Conservation (phyloP, 2,888 invertebrate species). For the Epirrhoe tristata region DNA sequence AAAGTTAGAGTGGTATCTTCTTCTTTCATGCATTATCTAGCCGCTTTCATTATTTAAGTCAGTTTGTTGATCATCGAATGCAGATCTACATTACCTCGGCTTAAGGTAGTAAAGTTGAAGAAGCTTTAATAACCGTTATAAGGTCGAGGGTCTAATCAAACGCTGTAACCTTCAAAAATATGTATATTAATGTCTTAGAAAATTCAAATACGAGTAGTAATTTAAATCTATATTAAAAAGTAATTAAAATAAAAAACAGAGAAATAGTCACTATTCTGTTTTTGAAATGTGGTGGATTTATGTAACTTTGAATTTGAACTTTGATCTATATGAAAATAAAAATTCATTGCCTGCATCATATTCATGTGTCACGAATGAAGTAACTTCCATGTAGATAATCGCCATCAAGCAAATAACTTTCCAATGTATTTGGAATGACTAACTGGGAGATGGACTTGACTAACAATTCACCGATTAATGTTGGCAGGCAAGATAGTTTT, state of each 20-base stretch:
- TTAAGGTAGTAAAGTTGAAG: conserved; percentile 60
- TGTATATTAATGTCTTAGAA: conserved; percentile 7
- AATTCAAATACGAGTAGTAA: neutral
- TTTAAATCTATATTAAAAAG: conserved; percentile 6
- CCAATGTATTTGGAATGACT: conserved; percentile 76
- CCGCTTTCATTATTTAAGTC: conserved; percentile 72
- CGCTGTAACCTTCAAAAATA: conserved; percentile 40
- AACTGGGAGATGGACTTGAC: conserved; percentile 80
- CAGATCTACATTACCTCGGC: conserved; percentile 61
- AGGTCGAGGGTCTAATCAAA: conserved; percentile 52
- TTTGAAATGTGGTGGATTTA: conserved; percentile 24
- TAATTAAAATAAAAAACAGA: neutral
- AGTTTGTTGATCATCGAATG: conserved; percentile 63
- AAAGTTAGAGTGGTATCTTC: conserved; percentile 69
- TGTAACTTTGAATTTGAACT: conserved; percentile 4
- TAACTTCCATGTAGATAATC: conserved; percentile 62
- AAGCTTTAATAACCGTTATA: conserved; percentile 63
- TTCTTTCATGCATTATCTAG: conserved; percentile 77
- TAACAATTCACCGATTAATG: conserved; percentile 65
- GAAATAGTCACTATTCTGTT: neutral
- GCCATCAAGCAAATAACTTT: conserved; percentile 79
- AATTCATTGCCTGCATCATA: conserved; percentile 71
- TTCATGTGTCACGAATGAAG: conserved; percentile 57
- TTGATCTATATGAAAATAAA: conserved; percentile 11
- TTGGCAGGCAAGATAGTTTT: conserved; percentile 33